Evolutionary conservation across 2,888 invertebrate genomes (phyloP), one percentile per base, ranked within the genome.

Genomic region (Nesidiocoris tenuis): DNA sequence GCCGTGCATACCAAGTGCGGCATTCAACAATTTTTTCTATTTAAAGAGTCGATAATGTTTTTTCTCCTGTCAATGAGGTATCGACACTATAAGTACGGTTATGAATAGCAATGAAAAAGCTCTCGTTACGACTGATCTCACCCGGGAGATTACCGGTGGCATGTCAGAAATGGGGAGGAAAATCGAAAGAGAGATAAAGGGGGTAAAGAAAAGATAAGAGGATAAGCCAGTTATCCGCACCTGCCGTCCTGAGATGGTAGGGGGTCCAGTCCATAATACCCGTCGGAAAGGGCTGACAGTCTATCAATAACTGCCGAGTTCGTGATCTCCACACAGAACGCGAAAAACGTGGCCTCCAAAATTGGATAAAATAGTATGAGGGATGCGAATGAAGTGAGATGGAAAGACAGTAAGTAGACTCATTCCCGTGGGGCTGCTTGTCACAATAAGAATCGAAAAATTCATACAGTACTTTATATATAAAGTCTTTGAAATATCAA

Each of bases 241-340:
- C 39, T 39, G 39, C 39, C 39, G 39, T 39, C 39, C 5, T 39
- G 12, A 39, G 39, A 39, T 39, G 39, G 39, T 39, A 3, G 39
- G 39, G 39, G 39, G 12, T 39, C 5, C 5, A 12, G 39, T 39
- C 39, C 12, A 39, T 67, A 18, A 67, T 67, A 67, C 55, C 67
- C 22, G 67, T 67, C 56, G 19, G 39, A 39, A 39, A 21, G 65
- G 21, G 22, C 56, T 56, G 67, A 67, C 67, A 67, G 67, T 67
- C 55, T 67, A 67, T 67, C 67, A 67, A 67, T 67, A 67, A 67
- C 39, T 39, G 39, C 39, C 39, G 39, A 39, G 39, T 39, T 3
- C 39, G 39, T 39, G 39, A 39, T 39, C 39, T 39, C 39, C 39
- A 39, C 39, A 39, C 12, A 12, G 12, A 39, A 39, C 39, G 39